Evolutionary conservation across 2,888 invertebrate genomes (phyloP).

Genomic region (Galeruca laticollis): DNA sequence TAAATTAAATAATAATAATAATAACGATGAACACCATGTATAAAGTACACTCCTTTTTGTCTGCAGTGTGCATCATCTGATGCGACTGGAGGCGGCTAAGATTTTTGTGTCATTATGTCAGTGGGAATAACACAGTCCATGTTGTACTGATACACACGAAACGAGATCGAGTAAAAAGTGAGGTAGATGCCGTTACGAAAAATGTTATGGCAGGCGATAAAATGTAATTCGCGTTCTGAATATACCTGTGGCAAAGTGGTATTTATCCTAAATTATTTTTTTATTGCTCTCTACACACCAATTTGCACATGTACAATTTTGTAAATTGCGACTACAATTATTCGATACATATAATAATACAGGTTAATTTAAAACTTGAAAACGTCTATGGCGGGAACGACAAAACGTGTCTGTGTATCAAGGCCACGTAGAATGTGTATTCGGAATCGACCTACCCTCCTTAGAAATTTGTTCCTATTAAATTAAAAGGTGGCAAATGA

Average conservation of each 20-base stretch:
- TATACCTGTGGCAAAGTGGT: constrained; percentile 16
- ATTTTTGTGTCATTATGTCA: constrained; percentile 30
- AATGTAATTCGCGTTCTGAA: constrained; percentile 33
- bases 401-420: no score
- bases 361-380: no score
- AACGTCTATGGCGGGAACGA: no score
- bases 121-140: constrained; percentile 15
- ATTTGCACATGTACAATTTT: neutral
- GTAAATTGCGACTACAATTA: neutral
- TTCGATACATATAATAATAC: no score
- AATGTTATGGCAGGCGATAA: constrained; percentile 30
- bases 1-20: no score
- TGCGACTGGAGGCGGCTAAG: constrained; percentile 10
- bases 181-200: constrained; percentile 34
- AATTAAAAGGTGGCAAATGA: no score
- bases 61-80: neutral
- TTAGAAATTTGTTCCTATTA: no score
- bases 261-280: neutral
- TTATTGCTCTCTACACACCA: neutral
- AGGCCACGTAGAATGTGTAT: no score
- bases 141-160: constrained; percentile 27
- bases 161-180: constrained; percentile 36
- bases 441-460: no score
- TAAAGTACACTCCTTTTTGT: constrained; percentile 1
- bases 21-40: neutral